Percentiles rank a stretch among this genome's conserved stretches.
Evolutionary conservation across 2,113 vertebrate genomes (phyloP).

Genomic region (Isurus oxyrinchus): DNA sequence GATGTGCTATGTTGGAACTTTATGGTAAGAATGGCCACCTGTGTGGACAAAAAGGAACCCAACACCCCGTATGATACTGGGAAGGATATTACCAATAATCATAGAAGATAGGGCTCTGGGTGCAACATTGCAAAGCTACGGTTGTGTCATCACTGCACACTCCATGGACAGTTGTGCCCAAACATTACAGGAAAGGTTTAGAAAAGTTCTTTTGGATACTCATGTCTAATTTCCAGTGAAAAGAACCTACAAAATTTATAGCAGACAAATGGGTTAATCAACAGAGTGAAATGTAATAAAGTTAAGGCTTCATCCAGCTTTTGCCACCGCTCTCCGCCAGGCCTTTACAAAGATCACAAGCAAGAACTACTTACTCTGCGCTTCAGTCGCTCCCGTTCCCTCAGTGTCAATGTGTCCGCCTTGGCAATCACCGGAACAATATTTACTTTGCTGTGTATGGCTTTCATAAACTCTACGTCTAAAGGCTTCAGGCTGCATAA

Average conservation of each 20-base stretch:
- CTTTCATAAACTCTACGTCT: constrained; percentile 86
- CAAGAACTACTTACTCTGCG: constrained; percentile 59
- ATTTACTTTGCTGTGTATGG: constrained; percentile 84
- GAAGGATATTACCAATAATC: not conserved
- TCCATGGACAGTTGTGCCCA: not conserved
- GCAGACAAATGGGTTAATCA: not conserved
- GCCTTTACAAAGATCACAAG: not conserved
- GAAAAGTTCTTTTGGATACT: not conserved
- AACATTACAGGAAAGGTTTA: not conserved
- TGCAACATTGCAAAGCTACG: not conserved
- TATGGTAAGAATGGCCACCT: not conserved
- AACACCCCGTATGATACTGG: not conserved
- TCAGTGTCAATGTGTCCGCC: constrained; percentile 75
- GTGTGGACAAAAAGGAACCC: not conserved
- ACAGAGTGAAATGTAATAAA: not conserved
- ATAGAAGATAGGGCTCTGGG: not conserved
- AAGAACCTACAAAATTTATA: not conserved
- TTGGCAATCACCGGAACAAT: constrained; percentile 84
- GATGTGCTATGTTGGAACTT: not conserved
- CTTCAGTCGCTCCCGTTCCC: constrained; percentile 78
- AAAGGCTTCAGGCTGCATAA: constrained; percentile 68
- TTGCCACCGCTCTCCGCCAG: not conserved
- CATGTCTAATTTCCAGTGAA: not conserved
- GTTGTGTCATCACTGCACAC: not conserved
- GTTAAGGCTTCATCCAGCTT: not conserved